Conservation (phyloP, 2,113 vertebrate genomes). For the Prionailurus bengalensis region DNA sequence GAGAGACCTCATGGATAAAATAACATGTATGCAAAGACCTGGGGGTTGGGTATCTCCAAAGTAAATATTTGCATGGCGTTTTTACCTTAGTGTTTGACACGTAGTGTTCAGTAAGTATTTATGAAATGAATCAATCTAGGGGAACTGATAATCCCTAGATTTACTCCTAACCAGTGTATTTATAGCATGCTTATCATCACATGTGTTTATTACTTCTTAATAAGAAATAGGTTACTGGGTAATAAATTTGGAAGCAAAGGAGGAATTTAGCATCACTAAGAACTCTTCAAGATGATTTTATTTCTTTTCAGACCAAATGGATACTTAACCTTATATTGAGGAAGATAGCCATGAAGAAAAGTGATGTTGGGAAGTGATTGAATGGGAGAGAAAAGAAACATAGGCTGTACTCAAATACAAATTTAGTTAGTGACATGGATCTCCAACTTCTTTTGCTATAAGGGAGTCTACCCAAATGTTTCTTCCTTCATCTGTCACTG, state of each 20-base stretch:
- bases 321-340: not conserved
- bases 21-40: not conserved
- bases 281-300: constrained; percentile 6
- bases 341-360: constrained; percentile 11
- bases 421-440: not conserved
- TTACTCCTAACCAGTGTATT: not conserved
- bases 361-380: not conserved
- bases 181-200: not conserved
- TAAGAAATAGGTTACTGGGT: not conserved
- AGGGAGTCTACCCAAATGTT: not conserved
- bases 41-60: not conserved
- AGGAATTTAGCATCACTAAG: not conserved
- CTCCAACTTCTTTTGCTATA: not conserved
- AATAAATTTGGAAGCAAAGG: not conserved
- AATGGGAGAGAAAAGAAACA: not conserved
- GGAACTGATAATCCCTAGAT: not conserved
- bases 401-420: not conserved
- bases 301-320: not conserved
- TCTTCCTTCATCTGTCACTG: not conserved
- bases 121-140: not conserved
- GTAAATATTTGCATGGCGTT: not conserved
- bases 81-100: not conserved
- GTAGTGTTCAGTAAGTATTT: not conserved
- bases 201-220: constrained; percentile 32
- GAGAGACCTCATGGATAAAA: not conserved